Base-by-base conservation (phyloP, 2,888 invertebrate genomes). In the Nephrotoma flavescens region DNA sequence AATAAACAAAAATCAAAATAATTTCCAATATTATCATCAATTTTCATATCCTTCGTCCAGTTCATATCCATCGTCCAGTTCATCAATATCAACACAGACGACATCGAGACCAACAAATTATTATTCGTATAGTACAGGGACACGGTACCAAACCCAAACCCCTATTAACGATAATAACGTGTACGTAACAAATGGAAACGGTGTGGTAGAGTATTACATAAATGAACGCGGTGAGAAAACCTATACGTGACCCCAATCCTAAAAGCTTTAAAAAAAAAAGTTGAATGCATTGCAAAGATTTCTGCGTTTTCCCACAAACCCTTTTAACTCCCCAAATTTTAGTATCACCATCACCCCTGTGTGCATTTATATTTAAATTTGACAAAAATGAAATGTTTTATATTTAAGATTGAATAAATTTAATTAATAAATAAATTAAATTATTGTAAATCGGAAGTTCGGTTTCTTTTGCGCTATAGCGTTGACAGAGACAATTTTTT, bases 121-220 rank as follows among this genome's bases (percentile, higher is more conserved):
- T 42, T 87, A 88, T n/a, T 87, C 71, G 85, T n/a, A 71, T 9
- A 31, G 11, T 4, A 42, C 42, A 11, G 6, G 7, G 45, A 83
- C 3, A 83, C 88, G 12, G 88, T 6, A 84, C 12, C 41, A 11
- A 84, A 42, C 84, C 86, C 89, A 90, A 83, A 11, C 71, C 31
- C 9, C 71, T 19, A 31, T 9, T 71, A 31, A 19, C n/a, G 71
- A 71, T 31, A 19, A 19, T 9, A 91, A 91, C 88, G 89, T 91
- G 41, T 91, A 91, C 88, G 89, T 91, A 41, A 91, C 90, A 42
- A 91, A 91, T 88, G 88, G 89, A 0, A 89, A 90, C 83, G 91
- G 91, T 0, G 87, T 90, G 0, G 90, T 89, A 0, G 91, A 91
- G 87, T 91, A 91, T 88, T 91, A 90, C 41, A 89, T 91, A 85